Evolutionary conservation across 2,888 invertebrate genomes (phyloP), one percentile per base, ranked within the genome.

Genomic region (Pandemis corylana): DNA sequence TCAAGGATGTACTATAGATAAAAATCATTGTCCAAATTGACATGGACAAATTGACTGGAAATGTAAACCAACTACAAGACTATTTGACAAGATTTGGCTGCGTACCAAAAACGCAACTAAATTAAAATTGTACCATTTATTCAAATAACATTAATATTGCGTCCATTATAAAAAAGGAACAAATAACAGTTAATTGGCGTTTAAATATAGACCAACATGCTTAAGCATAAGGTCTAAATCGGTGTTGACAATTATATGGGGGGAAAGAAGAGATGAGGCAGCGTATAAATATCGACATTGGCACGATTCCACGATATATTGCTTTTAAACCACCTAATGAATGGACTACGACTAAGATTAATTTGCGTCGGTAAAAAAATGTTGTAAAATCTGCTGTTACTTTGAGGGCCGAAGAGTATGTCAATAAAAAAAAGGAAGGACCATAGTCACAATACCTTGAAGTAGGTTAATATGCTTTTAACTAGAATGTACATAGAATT

Each of bases 221-320:
- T 28, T 5, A 5, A 28, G 1, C 28, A 7, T 59, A 28, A 28
- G 28, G 28, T 28, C 4, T 28, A 59, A 59, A 59, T 10, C 10
- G 10, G 12, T 5, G 28, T 28, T 28, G 56, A 9, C 7, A 15
- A 56, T 20, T 12, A 28, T 5, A 28, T 59, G 10, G 59, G 10
- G 59, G n/a, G 28, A 59, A 56, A 20, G 7, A 46, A 59, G 53
- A 41, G 59, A 71, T 59, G 46, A 5, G 44, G 5, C 36, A 59
- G 59, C 59, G 59, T 10, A 65, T 59, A 36, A 10, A 49, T 7
- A 41, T 71, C 59, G 59, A 49, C 59, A 71, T 71, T 71, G 65
- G 71, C 71, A 59, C 15, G 59, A 46, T 36, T 65, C 71, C 65
- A 71, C 49, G 41, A 15, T 66, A 13, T 41, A 66, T 66, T 66